Percentiles rank a stretch among this genome's conserved stretches.
Conservation (phyloP, 92 coral and sea anemone genomes). For the Phymanthus crucifer region DNA sequence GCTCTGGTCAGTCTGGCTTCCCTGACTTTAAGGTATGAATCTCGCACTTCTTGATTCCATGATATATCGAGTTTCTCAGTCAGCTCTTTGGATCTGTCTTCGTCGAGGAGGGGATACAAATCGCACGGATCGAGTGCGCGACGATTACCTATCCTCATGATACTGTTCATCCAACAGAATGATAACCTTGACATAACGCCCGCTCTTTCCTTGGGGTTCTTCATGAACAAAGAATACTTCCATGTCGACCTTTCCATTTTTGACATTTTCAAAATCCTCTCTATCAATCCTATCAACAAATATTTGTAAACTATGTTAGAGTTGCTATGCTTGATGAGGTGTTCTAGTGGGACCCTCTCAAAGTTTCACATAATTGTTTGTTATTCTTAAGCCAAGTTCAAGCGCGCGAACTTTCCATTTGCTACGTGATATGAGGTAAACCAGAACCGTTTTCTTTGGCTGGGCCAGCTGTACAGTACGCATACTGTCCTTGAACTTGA, state of each 20-base stretch:
- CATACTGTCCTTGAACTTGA: too few relatives aligned
- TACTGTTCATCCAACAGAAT: constrained; percentile 77
- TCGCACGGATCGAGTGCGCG: constrained; percentile 78
- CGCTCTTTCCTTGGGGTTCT: constrained; percentile 88
- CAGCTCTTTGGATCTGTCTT: constrained; percentile 69
- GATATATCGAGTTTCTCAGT: constrained; percentile 73
- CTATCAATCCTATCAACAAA: background rate
- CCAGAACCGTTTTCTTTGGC: too few relatives aligned
- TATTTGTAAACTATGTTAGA: too few relatives aligned
- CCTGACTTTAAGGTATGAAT: constrained; percentile 62
- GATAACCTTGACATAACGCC: constrained; percentile 70
- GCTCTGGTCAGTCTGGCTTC: constrained; percentile 74
- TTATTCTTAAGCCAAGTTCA: too few relatives aligned
- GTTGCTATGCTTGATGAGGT: too few relatives aligned
- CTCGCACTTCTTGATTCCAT: constrained; percentile 71
- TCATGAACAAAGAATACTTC: constrained; percentile 85
- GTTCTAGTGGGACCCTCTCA: too few relatives aligned
- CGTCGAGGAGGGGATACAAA: constrained; percentile 76
- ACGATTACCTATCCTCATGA: constrained; percentile 66
- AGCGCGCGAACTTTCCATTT: too few relatives aligned
- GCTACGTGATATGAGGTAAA: too few relatives aligned
- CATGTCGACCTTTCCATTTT: constrained; percentile 59
- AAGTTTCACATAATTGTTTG: too few relatives aligned
- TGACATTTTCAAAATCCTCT: background rate
- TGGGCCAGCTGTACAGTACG: too few relatives aligned